A percentile compares a stretch with the other conserved stretches of the same genome.
phyloP scores from a whole-genome alignment of 2,113 vertebrate genomes.

The Anhinga rufa region DNA sequence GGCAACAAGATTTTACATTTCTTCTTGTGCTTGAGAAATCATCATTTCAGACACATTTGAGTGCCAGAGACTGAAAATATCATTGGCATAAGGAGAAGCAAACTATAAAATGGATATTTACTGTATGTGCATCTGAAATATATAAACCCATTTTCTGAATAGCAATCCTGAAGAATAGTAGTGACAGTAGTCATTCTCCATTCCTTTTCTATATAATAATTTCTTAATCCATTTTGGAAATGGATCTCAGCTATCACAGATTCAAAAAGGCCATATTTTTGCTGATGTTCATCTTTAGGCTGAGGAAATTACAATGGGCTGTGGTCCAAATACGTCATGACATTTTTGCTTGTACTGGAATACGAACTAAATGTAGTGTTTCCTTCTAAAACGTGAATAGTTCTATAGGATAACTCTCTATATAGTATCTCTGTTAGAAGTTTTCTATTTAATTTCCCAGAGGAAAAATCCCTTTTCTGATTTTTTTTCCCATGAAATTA shows the following conservation, averaged over 20 bases:
- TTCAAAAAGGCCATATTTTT: not conserved
- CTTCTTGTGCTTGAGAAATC: not conserved
- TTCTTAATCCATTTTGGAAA: conserved; percentile 18
- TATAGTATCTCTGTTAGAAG: not conserved
- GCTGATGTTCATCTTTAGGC: not conserved
- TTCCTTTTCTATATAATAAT: not conserved
- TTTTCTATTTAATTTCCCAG: not conserved
- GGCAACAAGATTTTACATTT: not conserved
- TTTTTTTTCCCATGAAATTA: not conserved
- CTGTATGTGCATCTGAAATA: not conserved
- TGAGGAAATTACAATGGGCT: not conserved
- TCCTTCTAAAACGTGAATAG: not conserved
- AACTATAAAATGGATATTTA: not conserved
- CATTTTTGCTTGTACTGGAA: not conserved
- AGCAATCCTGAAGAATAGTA: not conserved
- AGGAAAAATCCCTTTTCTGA: not conserved
- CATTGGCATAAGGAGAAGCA: not conserved
- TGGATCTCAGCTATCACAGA: not conserved
- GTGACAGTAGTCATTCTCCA: not conserved
- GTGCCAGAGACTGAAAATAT: not conserved
- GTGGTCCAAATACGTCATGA: not conserved
- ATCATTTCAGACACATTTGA: not conserved
- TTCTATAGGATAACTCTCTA: not conserved
- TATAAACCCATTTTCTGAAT: conserved; percentile 23
- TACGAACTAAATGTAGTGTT: not conserved